Conservation (phyloP, 2,888 invertebrate genomes). For the Lepidocyrtoides sp. region DNA sequence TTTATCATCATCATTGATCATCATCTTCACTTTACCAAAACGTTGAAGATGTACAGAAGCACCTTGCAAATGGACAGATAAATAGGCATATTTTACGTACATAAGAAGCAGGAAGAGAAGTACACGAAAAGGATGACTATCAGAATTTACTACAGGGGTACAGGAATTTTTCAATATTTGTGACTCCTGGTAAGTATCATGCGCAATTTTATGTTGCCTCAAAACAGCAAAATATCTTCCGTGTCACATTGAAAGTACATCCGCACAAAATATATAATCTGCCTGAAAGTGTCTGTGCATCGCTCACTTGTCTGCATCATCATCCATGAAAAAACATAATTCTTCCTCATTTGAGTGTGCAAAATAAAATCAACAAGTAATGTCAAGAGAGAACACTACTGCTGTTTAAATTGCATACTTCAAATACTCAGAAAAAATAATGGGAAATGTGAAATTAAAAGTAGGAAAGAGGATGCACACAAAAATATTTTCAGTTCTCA, state of each 20-base stretch:
- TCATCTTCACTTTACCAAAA: not conserved
- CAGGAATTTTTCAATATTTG: conserved; percentile 45
- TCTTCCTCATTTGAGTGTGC: too few species aligned
- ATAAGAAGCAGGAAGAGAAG: not conserved
- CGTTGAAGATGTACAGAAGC: not conserved
- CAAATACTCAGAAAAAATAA: not conserved
- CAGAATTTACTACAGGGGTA: conserved; percentile 11
- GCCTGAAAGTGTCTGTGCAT: too few species aligned
- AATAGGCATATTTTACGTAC: not conserved
- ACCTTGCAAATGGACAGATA: not conserved
- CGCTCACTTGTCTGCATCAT: too few species aligned
- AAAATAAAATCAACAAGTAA: not conserved
- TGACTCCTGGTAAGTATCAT: conserved; percentile 9
- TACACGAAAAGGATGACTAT: not conserved
- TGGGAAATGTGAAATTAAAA: not conserved
- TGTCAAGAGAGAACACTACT: not conserved
- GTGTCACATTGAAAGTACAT: not conserved
- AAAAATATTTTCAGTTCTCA: not conserved
- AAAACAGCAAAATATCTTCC: conserved; percentile 48
- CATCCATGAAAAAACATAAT: too few species aligned
- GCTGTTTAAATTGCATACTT: not conserved
- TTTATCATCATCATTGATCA: conserved; percentile 3
- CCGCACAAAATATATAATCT: too few species aligned
- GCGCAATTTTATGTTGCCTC: not conserved
- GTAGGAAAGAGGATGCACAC: not conserved